Percentiles rank a stretch among this genome's conserved stretches.
These are phyloP conservation scores for Hipparchia sbordonii DNA, from an alignment of 2,888 invertebrate genomes.

Conservation along the genomic window DNA sequence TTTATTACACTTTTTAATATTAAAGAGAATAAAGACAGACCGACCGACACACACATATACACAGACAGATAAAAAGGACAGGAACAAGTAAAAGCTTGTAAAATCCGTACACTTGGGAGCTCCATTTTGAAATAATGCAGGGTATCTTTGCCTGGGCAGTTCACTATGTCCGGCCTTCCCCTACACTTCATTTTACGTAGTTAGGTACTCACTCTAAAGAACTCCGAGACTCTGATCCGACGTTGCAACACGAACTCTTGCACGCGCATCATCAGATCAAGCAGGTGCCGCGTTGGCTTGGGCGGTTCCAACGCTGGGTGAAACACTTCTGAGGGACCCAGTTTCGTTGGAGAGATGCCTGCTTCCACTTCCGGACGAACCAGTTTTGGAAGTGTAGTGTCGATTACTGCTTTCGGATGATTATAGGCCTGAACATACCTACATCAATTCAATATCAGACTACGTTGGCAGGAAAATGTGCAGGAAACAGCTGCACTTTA, in stretches of 20 bases:
- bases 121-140: no score
- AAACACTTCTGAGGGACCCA: slow-evolving; percentile 80
- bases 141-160: no score
- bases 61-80: no score
- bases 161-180: no score
- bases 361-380: slow-evolving; percentile 86
- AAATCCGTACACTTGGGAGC: no score
- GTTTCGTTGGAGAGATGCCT: slow-evolving; percentile 66
- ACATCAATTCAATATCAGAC: not conserved
- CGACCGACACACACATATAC: no score
- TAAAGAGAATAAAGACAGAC: no score
- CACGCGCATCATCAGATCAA: slow-evolving; percentile 84
- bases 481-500: no score
- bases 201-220: slow-evolving; percentile 82
- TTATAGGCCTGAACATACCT: slow-evolving; percentile 58
- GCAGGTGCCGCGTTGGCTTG: slow-evolving; percentile 75
- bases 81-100: no score
- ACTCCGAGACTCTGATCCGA: slow-evolving; percentile 85
- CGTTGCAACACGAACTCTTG: slow-evolving; percentile 86
- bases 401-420: slow-evolving; percentile 85
- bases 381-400: slow-evolving; percentile 86
- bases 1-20: no score
- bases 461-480: not conserved
- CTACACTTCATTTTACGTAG: no score
- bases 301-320: slow-evolving; percentile 82